Evolutionary conservation across 2,888 invertebrate species (phyloP), one percentile per base, ranked within the genome.

Genomic region (Xestia sexstrigata): DNA sequence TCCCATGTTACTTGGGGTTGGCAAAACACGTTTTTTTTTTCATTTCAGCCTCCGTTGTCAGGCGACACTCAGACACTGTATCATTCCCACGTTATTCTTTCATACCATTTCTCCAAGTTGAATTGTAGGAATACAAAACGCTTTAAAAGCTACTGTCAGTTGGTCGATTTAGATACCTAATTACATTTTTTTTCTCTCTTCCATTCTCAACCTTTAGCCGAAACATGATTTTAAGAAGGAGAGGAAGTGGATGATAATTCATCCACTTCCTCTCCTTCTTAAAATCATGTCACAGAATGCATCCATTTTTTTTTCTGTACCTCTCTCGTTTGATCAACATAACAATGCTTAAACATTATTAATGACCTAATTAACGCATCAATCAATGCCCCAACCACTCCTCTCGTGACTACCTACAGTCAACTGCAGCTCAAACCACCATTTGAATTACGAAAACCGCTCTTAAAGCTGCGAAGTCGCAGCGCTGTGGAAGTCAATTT

Each of bases 341-440:
- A 71, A 52, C 55, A 69, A 26, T 30, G 45, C 49, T 52, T 63
- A 45, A 47, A 42, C 49, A 69, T 35, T 49, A 65, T 49, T 55
- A 71, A 65, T 71, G 73, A 63, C 60, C 68, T 74, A 70, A 81
- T 83, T 80, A 76, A 20, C 26, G 17, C 52, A 30, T 63, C 62
- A 78, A 79, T 79, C 79, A 62, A 73, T 35, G 42, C 45, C 66
- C 49, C 47, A 67, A 63, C 67, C n/a, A 55, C 30, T 35, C 23
- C 9, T 65, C 55, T 76, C 55, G 55, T 58, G 26, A 74, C 42
- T n/a, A 9, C 26, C 35, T 78, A 79, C 23, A 17, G 11, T 79
- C 45, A 79, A 52, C 62, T 45, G 39, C 71, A 63, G 7, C 13
- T 17, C 35, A n/a, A 30, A 26, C 0, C 5, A 71, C 17, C 23